Evolutionary conservation across 2,797 vertebrate genomes (phyloP).

Genomic region (Leptatherina wallacei): DNA sequence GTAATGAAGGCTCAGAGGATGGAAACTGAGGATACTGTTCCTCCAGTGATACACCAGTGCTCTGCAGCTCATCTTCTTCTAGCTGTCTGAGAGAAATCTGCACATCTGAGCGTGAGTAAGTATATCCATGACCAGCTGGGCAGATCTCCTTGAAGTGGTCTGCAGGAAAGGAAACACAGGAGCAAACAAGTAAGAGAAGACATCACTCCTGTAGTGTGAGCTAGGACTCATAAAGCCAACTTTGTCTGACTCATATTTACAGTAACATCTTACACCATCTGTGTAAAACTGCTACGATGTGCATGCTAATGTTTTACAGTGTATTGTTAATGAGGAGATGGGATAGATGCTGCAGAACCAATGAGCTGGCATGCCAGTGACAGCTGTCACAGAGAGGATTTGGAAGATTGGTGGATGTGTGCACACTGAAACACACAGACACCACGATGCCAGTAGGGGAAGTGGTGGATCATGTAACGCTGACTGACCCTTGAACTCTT

Average conservation of each 20-base stretch:
- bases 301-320: conserved; percentile 43
- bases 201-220: conserved; percentile 27
- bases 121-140: conserved; percentile 85
- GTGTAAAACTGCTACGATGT: conserved; percentile 61
- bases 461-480: conserved; percentile 60
- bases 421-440: conserved; percentile 39
- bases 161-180: conserved; percentile 58
- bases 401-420: conserved; percentile 41
- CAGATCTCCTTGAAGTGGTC: conserved; percentile 88
- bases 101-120: conserved; percentile 84
- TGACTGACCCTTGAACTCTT: conserved; percentile 67
- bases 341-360: conserved; percentile 22
- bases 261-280: conserved; percentile 53
- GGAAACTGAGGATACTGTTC: conserved; percentile 69
- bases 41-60: conserved; percentile 66
- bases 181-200: conserved; percentile 49
- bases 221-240: conserved; percentile 10
- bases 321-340: conserved; percentile 38
- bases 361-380: conserved; percentile 46
- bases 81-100: conserved; percentile 88
- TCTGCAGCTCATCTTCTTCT: conserved; percentile 86
- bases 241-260: conserved; percentile 54
- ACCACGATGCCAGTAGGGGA: conserved; percentile 41
- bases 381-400: conserved; percentile 60
- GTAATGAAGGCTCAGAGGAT: conserved; percentile 58